phyloP scores from a whole-genome alignment of 2,797 vertebrate genomes.

The Sebastes taczanowskii region DNA sequence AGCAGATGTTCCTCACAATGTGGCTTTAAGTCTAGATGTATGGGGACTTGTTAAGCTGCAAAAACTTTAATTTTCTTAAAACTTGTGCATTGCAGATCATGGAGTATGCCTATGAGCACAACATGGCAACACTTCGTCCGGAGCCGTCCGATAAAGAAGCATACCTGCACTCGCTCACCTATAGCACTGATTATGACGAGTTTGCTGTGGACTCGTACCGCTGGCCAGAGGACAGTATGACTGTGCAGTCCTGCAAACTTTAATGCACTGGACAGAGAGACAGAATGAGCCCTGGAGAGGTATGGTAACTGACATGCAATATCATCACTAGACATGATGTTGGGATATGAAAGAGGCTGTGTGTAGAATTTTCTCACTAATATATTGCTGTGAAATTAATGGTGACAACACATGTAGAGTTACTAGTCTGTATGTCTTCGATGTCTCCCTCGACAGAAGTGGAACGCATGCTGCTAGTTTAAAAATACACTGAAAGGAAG shows the following conservation, averaged over 20 bases:
- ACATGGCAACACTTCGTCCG: constrained; percentile 87
- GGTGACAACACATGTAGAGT: neutral
- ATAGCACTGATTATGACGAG: constrained; percentile 88
- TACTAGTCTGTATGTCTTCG: neutral
- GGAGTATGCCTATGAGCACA: constrained; percentile 89
- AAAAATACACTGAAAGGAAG: neutral
- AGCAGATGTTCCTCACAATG: neutral
- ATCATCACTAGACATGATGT: constrained; percentile 7
- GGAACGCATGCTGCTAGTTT: too few relatives aligned
- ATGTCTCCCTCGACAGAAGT: too few relatives aligned
- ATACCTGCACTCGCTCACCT: constrained; percentile 86
- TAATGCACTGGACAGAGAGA: constrained; percentile 48
- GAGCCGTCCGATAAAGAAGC: constrained; percentile 91
- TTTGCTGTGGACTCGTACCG: constrained; percentile 88
- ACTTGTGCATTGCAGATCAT: constrained; percentile 82
- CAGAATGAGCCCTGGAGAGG: neutral
- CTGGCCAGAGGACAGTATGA: constrained; percentile 90
- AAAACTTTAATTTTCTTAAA: neutral
- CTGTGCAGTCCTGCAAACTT: constrained; percentile 87
- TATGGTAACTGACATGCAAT: constrained; percentile 26
- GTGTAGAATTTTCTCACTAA: constrained; percentile 29
- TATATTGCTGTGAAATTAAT: constrained; percentile 44
- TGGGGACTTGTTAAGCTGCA: neutral
- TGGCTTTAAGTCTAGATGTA: neutral
- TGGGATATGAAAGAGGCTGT: neutral